Base-by-base conservation (phyloP, 2,113 vertebrate genomes). In the Ictalurus punctatus region DNA sequence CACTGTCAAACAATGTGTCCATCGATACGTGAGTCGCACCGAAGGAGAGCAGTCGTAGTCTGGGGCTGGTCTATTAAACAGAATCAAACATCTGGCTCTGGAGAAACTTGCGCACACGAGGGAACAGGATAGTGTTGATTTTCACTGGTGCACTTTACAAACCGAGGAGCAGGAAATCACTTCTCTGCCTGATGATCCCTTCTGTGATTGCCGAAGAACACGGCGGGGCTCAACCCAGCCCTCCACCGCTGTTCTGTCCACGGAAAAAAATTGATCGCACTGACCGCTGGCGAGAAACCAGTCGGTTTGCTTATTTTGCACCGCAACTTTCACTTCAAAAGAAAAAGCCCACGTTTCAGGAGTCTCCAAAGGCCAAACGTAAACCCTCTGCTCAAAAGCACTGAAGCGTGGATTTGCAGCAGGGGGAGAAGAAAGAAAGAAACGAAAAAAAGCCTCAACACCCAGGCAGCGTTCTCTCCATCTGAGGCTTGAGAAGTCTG, bases 291-390 rank as follows among this genome's bases (percentile, higher is more conserved):
- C n/a, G 58, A 58, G 21, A 87, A 82, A 67, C 48, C 76, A 34
- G 17, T 54, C 61, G 56, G 52, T 67, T 87, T 48, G 40, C 58
- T 81, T 52, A 79, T 80, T 86, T 65, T 19, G 44, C 17, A 44
- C 44, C 12, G 25, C 40, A 56, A 63, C 58, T 27, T 87, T 67
- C 34, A 82, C 61, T 54, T 71, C 12, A 56, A 71, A 82, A 82
- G 78, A 81, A 65, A 65, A 82, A 81, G 67, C 5, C 63, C 44
- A 59, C n/a, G 63, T 82, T 87, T 80, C 30, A 27, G 30, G 14
- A 30, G 34, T 87, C 63, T 56, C 48, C 61, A 37, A 82, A 82
- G n/a, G 63, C n/a, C 63, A 87, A 67, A 58, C 71, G 67, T 71
- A 82, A 82, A 80, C 61, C 58, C n/a, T 52, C 48, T 17, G 13